These are phyloP conservation scores for Phalacrocorax aristotelis DNA, from an alignment of 2,113 vertebrate species.

Conservation along the genomic window DNA sequence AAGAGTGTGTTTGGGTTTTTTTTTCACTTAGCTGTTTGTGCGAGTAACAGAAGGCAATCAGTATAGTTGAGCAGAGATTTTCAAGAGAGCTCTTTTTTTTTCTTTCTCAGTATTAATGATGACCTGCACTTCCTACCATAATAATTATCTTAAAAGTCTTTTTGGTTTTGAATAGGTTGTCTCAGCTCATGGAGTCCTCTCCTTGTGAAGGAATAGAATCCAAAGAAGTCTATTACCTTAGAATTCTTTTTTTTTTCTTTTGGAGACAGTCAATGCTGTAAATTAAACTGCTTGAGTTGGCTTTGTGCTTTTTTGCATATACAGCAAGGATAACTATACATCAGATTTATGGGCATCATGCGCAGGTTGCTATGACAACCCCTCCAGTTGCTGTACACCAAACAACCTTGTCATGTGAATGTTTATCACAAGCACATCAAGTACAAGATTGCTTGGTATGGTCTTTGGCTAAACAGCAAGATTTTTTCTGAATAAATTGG, in stretches of 20 bases:
- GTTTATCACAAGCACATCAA: constrained; percentile 82
- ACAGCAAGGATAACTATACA: constrained; percentile 83
- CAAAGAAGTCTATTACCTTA: constrained; percentile 58
- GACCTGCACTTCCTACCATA: constrained; percentile 59
- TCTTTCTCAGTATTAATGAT: constrained; percentile 42
- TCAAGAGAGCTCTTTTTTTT: constrained; percentile 3
- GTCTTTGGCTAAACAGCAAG: constrained; percentile 76
- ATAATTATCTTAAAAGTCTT: constrained; percentile 69
- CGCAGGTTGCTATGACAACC: constrained; percentile 80
- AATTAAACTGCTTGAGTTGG: constrained; percentile 76
- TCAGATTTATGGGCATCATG: constrained; percentile 83
- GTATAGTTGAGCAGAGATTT: constrained; percentile 22
- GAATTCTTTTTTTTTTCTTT: constrained; percentile 44
- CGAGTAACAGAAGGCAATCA: constrained; percentile 55
- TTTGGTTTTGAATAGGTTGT: constrained; percentile 62
- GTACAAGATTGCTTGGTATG: constrained; percentile 65
- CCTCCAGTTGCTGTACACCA: constrained; percentile 78
- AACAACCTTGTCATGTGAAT: constrained; percentile 84
- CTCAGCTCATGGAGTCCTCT: constrained; percentile 60
- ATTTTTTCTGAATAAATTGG: constrained; percentile 80
- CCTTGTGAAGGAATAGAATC: constrained; percentile 59
- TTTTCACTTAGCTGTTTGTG: constrained; percentile 39
- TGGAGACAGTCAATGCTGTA: constrained; percentile 52
- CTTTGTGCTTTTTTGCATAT: constrained; percentile 81
- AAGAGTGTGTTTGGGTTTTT: not conserved